These are phyloP conservation scores for Samia ricini DNA, from an alignment of 1,140 invertebrate genomes.

Conservation along the genomic window DNA sequence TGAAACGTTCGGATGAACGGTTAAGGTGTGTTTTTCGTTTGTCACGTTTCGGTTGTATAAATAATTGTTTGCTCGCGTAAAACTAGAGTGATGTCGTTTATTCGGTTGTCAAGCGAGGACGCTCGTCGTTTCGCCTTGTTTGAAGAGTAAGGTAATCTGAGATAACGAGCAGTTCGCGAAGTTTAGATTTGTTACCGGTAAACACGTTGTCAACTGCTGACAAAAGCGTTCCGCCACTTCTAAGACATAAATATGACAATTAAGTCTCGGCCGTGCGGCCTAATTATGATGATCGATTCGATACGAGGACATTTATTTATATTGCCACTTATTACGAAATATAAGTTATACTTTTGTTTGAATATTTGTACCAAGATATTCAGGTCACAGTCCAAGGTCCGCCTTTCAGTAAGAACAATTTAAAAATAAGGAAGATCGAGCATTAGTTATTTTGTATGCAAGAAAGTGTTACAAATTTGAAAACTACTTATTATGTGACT, in stretches of 20 bases:
- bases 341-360: too few species aligned
- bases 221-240: slow-evolving; percentile 1
- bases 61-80: slow-evolving; percentile 68
- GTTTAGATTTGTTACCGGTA: slow-evolving; percentile 2
- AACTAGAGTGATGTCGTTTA: slow-evolving; percentile 45
- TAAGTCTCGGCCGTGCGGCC: not conserved
- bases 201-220: slow-evolving; percentile 1
- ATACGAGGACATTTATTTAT: not conserved
- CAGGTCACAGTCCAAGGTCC: too few species aligned
- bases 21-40: slow-evolving; percentile 14
- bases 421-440: too few species aligned
- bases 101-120: slow-evolving; percentile 12
- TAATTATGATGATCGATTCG: not conserved
- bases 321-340: not conserved
- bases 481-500: too few species aligned
- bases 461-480: too few species aligned
- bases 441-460: too few species aligned
- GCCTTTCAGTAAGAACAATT: too few species aligned
- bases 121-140: slow-evolving; percentile 1
- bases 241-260: not conserved
- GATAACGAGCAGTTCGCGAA: slow-evolving; percentile 36
- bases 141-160: slow-evolving; percentile 43
- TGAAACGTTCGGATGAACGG: slow-evolving; percentile 24
- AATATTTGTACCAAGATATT: too few species aligned
- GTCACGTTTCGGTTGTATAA: slow-evolving; percentile 44